These are phyloP conservation scores for Hydropsyche betteni DNA, from an alignment of 2,888 invertebrate species.

Conservation along the genomic window DNA sequence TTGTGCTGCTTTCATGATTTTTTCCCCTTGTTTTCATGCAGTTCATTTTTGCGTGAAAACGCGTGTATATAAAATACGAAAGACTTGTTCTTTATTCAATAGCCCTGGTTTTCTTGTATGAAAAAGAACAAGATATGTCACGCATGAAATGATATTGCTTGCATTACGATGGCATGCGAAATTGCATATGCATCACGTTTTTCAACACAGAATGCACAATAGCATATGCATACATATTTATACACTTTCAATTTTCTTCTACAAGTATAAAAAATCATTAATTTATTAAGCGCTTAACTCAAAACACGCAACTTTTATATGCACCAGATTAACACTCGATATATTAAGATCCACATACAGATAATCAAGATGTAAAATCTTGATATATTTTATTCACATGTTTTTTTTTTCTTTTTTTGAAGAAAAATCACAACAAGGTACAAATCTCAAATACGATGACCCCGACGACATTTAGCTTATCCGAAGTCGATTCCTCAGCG, in stretches of 20 bases:
- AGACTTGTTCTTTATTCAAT: not conserved
- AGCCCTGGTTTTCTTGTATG: conserved; percentile 21
- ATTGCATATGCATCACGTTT: conserved; percentile 26
- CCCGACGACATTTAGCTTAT: conserved; percentile 19
- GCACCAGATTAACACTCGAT: no score
- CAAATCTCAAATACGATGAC: not conserved
- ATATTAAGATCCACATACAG: no score
- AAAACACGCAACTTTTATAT: no score
- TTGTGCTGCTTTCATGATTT: no score
- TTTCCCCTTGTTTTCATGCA: no score
- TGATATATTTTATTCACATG: no score
- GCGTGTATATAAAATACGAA: no score
- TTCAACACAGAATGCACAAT: conserved; percentile 8
- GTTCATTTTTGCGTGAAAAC: no score
- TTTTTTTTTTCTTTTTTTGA: no score
- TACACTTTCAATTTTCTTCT: no score
- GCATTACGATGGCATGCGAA: conserved; percentile 34
- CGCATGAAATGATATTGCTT: conserved; percentile 36
- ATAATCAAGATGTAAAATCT: no score
- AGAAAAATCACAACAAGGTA: not conserved
- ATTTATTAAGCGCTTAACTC: not conserved
- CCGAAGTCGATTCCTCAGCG: conserved; percentile 26
- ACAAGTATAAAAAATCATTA: not conserved
- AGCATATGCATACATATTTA: conserved; percentile 19
- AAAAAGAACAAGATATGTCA: conserved; percentile 29